Percentiles rank a stretch among this genome's conserved stretches.
Evolutionary conservation across 2,797 vertebrate genomes (phyloP).

Genomic region (Sebastes steindachneri): DNA sequence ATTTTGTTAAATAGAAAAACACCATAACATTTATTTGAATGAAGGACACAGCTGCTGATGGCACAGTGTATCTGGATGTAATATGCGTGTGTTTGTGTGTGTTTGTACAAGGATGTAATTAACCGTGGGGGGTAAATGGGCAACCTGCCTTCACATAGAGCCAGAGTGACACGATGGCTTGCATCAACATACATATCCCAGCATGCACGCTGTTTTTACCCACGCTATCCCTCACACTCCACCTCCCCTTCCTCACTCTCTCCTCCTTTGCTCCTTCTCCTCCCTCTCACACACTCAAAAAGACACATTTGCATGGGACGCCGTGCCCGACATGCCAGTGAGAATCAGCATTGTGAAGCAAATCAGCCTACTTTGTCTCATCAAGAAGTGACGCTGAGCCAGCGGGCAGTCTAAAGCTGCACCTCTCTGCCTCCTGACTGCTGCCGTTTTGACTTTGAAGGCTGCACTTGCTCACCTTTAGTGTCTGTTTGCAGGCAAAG

Average conservation of each 20-base stretch:
- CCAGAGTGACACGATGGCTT: conserved; percentile 20
- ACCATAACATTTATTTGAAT: background rate
- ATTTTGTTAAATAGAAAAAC: background rate
- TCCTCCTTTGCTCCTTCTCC: background rate
- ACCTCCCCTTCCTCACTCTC: background rate
- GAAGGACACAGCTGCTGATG: conserved; percentile 26
- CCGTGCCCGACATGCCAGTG: conserved; percentile 3
- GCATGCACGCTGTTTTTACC: conserved; percentile 54
- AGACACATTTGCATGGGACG: conserved; percentile 40
- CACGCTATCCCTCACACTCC: conserved; percentile 5
- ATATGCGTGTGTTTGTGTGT: background rate
- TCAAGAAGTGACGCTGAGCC: conserved; percentile 22
- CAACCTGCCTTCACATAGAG: conserved; percentile 36
- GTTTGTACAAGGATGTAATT: conserved; percentile 3
- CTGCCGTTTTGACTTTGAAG: conserved; percentile 50
- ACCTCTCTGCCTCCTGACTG: conserved; percentile 15
- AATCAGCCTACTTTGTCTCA: conserved; percentile 45
- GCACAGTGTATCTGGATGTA: background rate
- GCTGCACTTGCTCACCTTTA: conserved; percentile 44
- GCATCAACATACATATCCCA: conserved; percentile 41
- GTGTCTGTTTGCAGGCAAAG: conserved; percentile 32
- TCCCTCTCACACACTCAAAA: conserved; percentile 1
- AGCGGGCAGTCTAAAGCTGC: conserved; percentile 13
- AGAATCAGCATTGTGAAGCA: conserved; percentile 37
- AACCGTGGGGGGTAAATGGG: conserved; percentile 40